These are phyloP conservation scores for Panthera leo DNA, from an alignment of 2,113 vertebrate species.

Conservation along the genomic window DNA sequence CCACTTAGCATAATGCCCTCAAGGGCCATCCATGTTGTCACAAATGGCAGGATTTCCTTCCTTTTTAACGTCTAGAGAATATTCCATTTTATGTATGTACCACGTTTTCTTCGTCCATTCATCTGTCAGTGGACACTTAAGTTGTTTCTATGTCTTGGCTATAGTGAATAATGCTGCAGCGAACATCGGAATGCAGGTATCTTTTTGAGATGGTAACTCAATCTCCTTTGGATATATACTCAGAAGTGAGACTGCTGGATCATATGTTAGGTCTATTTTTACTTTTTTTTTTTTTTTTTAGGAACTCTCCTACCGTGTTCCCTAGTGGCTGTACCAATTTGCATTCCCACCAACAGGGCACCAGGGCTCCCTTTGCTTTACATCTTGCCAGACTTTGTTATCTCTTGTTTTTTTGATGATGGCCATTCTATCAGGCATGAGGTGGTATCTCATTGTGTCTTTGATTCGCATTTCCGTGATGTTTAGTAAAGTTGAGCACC, in stretches of 20 bases:
- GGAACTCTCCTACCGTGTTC: background rate
- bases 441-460: background rate
- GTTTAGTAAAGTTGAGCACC: background rate
- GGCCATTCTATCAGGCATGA: background rate
- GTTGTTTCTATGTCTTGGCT: background rate
- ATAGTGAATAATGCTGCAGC: background rate
- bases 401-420: background rate
- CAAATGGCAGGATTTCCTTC: background rate
- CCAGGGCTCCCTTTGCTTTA: background rate
- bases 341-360: background rate
- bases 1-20: background rate
- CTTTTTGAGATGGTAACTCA: background rate
- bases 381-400: background rate
- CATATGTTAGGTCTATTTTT: background rate
- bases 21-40: background rate
- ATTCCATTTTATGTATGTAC: background rate
- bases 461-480: background rate
- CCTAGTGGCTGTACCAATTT: too few relatives aligned
- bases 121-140: background rate
- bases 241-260: background rate
- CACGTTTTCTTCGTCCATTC: background rate
- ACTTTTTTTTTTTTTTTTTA: background rate
- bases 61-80: background rate
- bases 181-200: background rate
- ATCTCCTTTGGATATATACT: background rate